Percentiles rank a stretch among this genome's conserved stretches.
Conservation (phyloP, 2,797 vertebrate species). For the Phyllotis vaccarum region DNA sequence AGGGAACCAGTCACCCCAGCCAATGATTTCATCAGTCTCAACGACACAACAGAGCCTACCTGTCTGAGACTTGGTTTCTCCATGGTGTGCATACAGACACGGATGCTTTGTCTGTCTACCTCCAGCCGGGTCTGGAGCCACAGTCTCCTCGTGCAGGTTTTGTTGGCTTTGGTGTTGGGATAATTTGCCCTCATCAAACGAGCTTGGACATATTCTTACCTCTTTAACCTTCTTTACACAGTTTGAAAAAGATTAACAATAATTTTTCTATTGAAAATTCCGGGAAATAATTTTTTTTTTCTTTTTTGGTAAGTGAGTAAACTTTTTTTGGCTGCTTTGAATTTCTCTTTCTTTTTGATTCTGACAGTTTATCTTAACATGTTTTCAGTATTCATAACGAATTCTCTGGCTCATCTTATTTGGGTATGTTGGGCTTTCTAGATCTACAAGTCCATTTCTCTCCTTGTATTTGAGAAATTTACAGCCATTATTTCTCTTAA, state of each 20-base stretch:
- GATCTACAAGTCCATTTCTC: background rate
- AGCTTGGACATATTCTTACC: background rate
- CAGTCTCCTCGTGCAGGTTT: background rate
- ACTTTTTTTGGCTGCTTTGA: background rate
- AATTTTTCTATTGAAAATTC: background rate
- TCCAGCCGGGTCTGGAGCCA: background rate
- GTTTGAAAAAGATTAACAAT: background rate
- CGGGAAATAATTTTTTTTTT: background rate
- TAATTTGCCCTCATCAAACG: background rate
- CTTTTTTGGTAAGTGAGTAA: background rate
- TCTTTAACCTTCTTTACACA: background rate
- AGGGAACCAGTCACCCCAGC: background rate
- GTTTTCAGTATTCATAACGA: background rate
- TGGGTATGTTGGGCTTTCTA: background rate
- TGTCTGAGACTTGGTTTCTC: background rate
- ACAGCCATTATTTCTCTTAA: background rate
- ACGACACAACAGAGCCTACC: background rate
- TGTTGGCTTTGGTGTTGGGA: background rate
- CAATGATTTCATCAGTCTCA: background rate
- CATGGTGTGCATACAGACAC: background rate
- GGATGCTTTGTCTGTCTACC: background rate
- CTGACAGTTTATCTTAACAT: background rate
- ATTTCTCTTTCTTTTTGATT: background rate
- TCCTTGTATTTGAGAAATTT: background rate
- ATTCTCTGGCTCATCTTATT: background rate